Percentiles rank a stretch among this genome's conserved stretches.
phyloP scores from a whole-genome alignment of 2,113 vertebrate genomes.

The Lepus timidus region DNA sequence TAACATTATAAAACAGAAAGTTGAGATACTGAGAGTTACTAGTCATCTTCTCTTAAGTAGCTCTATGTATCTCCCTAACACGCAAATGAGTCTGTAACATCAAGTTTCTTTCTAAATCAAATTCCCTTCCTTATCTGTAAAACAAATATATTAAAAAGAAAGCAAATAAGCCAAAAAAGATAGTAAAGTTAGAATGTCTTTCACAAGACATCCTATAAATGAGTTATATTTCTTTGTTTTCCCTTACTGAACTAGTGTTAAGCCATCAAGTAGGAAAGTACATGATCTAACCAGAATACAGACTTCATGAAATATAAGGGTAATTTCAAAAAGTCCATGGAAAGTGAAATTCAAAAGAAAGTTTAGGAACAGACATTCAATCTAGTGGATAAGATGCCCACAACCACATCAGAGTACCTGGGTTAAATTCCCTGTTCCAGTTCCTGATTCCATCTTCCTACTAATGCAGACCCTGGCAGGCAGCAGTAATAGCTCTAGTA shows the following conservation, averaged over 20 bases:
- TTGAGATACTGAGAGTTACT: not conserved
- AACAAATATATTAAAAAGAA: constrained; percentile 37
- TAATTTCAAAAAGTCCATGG: too few relatives aligned
- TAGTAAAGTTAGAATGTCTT: not conserved
- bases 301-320: not conserved
- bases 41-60: not conserved
- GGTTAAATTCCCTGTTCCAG: too few relatives aligned
- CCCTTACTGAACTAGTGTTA: not conserved
- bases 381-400: too few relatives aligned
- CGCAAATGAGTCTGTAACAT: not conserved
- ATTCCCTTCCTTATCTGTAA: not conserved
- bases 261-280: not conserved
- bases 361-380: too few relatives aligned
- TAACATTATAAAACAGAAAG: constrained; percentile 33
- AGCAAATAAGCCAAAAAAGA: constrained; percentile 24
- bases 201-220: constrained; percentile 4
- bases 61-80: not conserved
- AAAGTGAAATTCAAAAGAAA: not conserved
- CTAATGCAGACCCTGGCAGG: too few relatives aligned
- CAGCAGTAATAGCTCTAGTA: too few relatives aligned
- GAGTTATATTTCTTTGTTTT: not conserved
- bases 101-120: constrained; percentile 40
- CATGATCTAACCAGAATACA: not conserved
- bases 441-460: too few relatives aligned
- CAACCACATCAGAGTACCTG: too few relatives aligned